Evolutionary conservation across 2,113 vertebrate genomes (phyloP).

Genomic region (Poicephalus meyeri): DNA sequence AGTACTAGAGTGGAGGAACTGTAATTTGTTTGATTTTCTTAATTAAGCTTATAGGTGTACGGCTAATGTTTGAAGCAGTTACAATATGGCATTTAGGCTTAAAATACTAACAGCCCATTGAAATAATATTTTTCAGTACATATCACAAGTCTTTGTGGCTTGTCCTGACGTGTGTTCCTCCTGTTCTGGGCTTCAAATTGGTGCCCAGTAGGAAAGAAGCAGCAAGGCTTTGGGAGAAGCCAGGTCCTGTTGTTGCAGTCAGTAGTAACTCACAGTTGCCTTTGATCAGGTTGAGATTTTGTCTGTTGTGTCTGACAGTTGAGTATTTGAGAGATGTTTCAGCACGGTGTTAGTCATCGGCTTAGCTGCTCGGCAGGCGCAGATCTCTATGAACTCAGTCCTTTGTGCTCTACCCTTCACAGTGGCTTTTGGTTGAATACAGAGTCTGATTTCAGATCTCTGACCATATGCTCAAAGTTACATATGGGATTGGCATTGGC

Average conservation of each 20-base stretch:
- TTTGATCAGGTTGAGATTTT: not conserved
- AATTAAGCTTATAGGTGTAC: not conserved
- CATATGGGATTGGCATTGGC: not conserved
- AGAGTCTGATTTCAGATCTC: not conserved
- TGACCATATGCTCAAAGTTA: not conserved
- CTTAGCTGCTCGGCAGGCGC: not conserved
- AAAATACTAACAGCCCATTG: not conserved
- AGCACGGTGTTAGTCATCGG: not conserved
- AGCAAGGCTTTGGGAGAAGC: not conserved
- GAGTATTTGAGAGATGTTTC: not conserved
- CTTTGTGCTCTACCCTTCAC: not conserved
- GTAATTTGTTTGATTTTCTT: not conserved
- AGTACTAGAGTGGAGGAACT: not conserved
- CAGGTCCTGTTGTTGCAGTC: not conserved
- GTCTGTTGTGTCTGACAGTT: not conserved
- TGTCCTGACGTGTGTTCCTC: not conserved
- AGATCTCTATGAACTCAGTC: not conserved
- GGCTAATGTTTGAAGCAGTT: not conserved
- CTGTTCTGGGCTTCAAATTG: not conserved
- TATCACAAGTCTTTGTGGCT: not conserved
- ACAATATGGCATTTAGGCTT: not conserved
- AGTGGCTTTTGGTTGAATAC: not conserved
- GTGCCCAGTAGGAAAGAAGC: not conserved
- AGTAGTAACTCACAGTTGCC: not conserved
- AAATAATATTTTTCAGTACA: not conserved